Conservation (phyloP, 64 coral and sea anemone genomes). For the Anthopleura sola region DNA sequence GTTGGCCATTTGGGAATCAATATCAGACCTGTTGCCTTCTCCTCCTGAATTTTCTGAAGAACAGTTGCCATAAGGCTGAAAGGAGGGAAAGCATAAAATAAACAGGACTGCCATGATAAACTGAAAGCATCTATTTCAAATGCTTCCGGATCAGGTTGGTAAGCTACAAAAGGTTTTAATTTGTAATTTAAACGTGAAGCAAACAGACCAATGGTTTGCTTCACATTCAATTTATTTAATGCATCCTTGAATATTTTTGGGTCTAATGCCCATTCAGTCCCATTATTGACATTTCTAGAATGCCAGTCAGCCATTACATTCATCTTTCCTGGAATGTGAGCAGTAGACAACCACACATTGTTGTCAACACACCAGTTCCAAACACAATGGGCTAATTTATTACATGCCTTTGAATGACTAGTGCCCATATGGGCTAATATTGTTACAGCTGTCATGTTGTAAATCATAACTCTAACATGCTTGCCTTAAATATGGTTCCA, state of each 20-base stretch:
- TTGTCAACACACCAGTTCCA: constrained; percentile 39
- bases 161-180: too few species aligned
- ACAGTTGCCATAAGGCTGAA: constrained; percentile 31
- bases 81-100: constrained; percentile 64
- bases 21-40: constrained; percentile 38
- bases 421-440: constrained; percentile 43
- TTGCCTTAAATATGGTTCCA: too few species aligned
- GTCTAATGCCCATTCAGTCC: too few species aligned
- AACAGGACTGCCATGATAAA: background rate
- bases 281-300: too few species aligned
- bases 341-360: constrained; percentile 19
- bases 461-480: too few species aligned
- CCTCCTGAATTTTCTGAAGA: constrained; percentile 46
- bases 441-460: constrained; percentile 17
- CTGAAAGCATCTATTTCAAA: background rate
- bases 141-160: too few species aligned
- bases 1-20: constrained; percentile 48
- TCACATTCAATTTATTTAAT: too few species aligned
- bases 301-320: too few species aligned
- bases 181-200: too few species aligned
- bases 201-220: too few species aligned
- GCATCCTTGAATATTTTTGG: too few species aligned
- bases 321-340: too few species aligned
- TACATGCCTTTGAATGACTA: constrained; percentile 13
- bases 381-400: background rate